A percentile compares a stretch with the other conserved stretches of the same genome.
Conservation (phyloP, 2,888 invertebrate genomes). For the Allacma fusca region DNA sequence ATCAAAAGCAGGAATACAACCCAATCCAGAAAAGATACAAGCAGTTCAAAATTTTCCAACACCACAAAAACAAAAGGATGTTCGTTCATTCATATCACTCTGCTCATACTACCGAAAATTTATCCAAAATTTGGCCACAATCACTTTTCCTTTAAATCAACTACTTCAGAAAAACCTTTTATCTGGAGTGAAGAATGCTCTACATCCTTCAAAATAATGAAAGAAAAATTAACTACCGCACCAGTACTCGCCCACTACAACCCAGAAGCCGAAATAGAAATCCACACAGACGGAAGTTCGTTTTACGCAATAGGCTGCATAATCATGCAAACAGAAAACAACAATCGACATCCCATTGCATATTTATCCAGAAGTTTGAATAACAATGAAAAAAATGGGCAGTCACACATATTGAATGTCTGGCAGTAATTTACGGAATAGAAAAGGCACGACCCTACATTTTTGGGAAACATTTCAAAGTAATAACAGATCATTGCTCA, state of each 20-base stretch:
- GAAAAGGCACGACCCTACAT: too few relatives aligned
- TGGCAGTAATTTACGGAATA: too few relatives aligned
- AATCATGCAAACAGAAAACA: too few relatives aligned
- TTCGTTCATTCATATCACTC: conserved; percentile 49
- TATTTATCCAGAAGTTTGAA: too few relatives aligned
- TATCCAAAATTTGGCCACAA: conserved; percentile 1
- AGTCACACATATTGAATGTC: too few relatives aligned
- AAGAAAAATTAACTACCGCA: conserved; percentile 22
- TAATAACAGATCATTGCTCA: too few relatives aligned
- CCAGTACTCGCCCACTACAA: conserved; percentile 25
- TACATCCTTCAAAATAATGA: conserved; percentile 33
- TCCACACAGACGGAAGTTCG: conserved; percentile 19
- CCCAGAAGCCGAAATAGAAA: neutral
- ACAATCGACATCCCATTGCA: too few relatives aligned
- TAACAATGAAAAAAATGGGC: too few relatives aligned
- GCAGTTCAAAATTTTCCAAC: conserved; percentile 45
- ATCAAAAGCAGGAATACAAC: neutral
- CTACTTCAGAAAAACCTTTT: conserved; percentile 28
- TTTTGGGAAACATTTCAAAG: too few relatives aligned
- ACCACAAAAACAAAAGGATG: conserved; percentile 42
- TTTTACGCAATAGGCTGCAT: too few relatives aligned
- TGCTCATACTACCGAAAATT: conserved; percentile 49
- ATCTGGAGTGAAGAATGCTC: conserved; percentile 8
- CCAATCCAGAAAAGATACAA: conserved; percentile 32
- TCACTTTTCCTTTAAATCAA: conserved; percentile 26